Evolutionary conservation across 1,140 invertebrate species (phyloP).

Genomic region (Mamestra configurata): DNA sequence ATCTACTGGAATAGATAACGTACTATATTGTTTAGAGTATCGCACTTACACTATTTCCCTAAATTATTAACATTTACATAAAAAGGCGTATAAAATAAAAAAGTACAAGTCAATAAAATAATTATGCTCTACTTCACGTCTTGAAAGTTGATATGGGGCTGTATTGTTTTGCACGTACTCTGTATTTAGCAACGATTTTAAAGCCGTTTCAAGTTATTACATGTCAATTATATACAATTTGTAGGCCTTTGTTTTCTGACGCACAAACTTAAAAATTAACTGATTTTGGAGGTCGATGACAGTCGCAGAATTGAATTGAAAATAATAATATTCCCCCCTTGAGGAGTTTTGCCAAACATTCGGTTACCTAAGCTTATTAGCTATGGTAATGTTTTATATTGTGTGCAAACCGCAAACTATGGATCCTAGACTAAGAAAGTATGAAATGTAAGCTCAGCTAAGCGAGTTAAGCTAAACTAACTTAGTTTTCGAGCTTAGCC

Average conservation of each 20-base stretch:
- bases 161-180: neutral
- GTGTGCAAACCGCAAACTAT: no score
- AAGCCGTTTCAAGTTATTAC: neutral
- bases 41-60: no score
- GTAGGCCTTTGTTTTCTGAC: constrained; percentile 4
- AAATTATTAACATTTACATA: no score
- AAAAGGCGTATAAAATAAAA: no score
- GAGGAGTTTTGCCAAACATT: no score
- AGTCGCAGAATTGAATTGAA: constrained; percentile 3
- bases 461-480: no score
- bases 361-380: no score
- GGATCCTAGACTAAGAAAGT: no score
- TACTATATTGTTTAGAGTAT: neutral
- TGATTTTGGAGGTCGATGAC: neutral
- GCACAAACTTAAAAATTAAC: constrained; percentile 2
- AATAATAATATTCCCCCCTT: no score
- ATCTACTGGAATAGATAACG: constrained; percentile 49
- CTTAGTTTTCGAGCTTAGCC: no score
- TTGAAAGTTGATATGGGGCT: neutral
- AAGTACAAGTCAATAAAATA: neutral
- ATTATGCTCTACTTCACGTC: neutral
- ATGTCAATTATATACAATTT: constrained; percentile 13
- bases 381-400: no score
- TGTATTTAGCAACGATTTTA: constrained; percentile 17
- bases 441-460: no score